Evolutionary conservation across 2,113 vertebrate genomes (phyloP).

Genomic region (Sebastes fasciatus): DNA sequence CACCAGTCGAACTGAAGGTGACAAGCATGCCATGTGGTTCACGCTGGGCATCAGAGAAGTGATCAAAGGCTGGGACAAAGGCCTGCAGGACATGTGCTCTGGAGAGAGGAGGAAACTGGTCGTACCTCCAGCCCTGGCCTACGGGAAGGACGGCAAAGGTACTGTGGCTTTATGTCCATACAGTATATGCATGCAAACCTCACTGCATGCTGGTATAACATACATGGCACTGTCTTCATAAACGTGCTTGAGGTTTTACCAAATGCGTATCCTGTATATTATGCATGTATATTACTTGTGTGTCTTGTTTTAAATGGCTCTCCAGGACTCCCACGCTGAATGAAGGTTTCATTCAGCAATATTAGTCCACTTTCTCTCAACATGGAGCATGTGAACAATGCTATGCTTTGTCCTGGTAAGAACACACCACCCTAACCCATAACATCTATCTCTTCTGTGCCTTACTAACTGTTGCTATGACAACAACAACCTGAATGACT

Average conservation of each 20-base stretch:
- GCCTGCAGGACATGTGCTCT: slow-evolving; percentile 91
- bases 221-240: neutral
- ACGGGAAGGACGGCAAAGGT: slow-evolving; percentile 96
- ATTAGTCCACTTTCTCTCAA: slow-evolving; percentile 45
- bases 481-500: neutral
- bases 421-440: slow-evolving; percentile 25
- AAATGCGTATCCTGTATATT: neutral
- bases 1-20: slow-evolving; percentile 87
- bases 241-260: neutral
- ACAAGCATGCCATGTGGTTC: slow-evolving; percentile 92
- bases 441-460: neutral
- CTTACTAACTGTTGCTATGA: neutral
- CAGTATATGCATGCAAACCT: neutral
- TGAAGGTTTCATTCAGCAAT: slow-evolving; percentile 43
- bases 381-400: slow-evolving; percentile 63
- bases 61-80: slow-evolving; percentile 93
- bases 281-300: slow-evolving; percentile 28
- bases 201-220: slow-evolving; percentile 19
- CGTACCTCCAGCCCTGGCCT: slow-evolving; percentile 90
- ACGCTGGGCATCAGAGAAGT: slow-evolving; percentile 92
- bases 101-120: slow-evolving; percentile 92
- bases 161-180: slow-evolving; percentile 28
- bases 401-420: slow-evolving; percentile 66
- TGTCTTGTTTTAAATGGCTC: slow-evolving; percentile 50
- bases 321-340: slow-evolving; percentile 53